phyloP scores from a whole-genome alignment of 2,113 vertebrate species.

The Microtus pennsylvanicus region DNA sequence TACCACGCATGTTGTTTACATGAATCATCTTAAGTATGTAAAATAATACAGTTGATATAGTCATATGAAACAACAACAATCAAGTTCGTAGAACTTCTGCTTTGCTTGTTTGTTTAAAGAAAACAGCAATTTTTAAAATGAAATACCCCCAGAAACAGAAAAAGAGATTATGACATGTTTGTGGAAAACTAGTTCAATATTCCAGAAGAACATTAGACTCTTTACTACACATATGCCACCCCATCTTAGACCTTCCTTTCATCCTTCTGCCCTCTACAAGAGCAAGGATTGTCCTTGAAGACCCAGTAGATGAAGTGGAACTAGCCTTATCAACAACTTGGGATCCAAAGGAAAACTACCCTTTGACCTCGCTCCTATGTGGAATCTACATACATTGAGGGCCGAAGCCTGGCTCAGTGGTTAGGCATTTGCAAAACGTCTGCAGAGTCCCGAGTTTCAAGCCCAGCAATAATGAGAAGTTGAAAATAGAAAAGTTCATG shows the following conservation, averaged over 20 bases:
- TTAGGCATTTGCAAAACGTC: not conserved
- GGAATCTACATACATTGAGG: too few species aligned
- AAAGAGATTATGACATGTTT: slow-evolving; percentile 1
- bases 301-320: not conserved
- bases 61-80: not conserved
- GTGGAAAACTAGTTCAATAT: not conserved
- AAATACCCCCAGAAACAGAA: slow-evolving; percentile 28
- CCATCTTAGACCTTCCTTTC: not conserved
- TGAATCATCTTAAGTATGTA: not conserved
- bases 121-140: slow-evolving; percentile 9
- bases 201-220: not conserved
- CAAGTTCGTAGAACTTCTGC: not conserved
- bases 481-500: not conserved
- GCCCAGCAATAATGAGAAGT: too few species aligned
- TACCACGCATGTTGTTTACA: not conserved
- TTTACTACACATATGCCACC: not conserved
- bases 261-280: not conserved
- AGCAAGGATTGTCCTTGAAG: too few species aligned
- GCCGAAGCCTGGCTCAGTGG: not conserved
- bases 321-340: too few species aligned
- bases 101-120: slow-evolving; percentile 17
- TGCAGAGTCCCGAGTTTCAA: not conserved
- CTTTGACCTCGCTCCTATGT: not conserved
- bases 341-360: too few species aligned
- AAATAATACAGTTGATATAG: not conserved